Evolutionary conservation across 2,113 vertebrate species (phyloP).

Genomic region (Lamprotornis superbus): DNA sequence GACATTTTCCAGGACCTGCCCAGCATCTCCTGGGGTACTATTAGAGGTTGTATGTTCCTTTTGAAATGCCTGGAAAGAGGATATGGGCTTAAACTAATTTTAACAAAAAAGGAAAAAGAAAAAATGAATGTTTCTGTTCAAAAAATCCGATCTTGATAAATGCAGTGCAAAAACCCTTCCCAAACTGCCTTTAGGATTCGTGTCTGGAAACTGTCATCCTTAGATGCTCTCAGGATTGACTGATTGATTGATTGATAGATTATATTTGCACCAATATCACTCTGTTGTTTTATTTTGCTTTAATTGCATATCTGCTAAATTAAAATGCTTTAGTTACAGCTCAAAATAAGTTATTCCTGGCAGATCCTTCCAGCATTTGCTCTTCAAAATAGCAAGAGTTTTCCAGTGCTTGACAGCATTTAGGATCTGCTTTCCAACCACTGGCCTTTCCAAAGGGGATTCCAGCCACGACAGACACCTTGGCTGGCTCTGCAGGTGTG

Average conservation of each 20-base stretch:
- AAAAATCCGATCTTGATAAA: background rate
- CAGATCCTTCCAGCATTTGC: background rate
- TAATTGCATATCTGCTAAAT: background rate
- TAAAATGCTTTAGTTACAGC: background rate
- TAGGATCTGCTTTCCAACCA: background rate
- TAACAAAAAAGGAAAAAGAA: background rate
- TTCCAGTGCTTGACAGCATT: background rate
- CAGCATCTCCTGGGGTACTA: background rate
- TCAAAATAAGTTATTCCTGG: background rate
- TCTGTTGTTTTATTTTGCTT: slow-evolving; percentile 1
- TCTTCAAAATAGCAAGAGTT: background rate
- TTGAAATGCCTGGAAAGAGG: background rate
- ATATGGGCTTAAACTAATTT: background rate
- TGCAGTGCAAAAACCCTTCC: background rate
- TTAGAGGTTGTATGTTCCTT: background rate
- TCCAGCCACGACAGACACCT: background rate
- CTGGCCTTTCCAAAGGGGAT: background rate
- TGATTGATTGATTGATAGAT: background rate
- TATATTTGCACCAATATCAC: background rate
- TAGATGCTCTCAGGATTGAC: background rate
- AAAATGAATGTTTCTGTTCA: background rate
- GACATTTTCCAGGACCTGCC: background rate
- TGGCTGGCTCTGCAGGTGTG: background rate
- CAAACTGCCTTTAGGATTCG: background rate
- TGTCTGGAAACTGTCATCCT: background rate